Evolutionary conservation across 1,140 invertebrate species (phyloP), one percentile per base, ranked within the genome.

Genomic region (Cyclargus thomasi): DNA sequence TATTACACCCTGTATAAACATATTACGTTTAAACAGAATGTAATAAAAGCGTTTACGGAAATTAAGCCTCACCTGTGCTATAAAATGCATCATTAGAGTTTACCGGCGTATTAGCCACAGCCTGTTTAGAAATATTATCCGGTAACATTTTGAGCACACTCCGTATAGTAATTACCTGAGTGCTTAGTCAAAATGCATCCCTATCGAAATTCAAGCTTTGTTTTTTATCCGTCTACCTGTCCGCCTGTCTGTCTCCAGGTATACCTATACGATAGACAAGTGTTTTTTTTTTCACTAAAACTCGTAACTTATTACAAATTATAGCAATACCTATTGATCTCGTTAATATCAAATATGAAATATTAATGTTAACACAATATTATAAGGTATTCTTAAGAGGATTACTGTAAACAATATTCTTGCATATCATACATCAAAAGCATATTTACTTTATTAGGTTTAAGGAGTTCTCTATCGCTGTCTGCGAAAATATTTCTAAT

Each of bases 121-220:
- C 18, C 35, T 39, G 18, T 39, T 62, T 65, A 64, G 16, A 57
- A 63, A 69, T 47, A 55, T n/a, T 62, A 29, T 29, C 29, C 29
- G 29, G 29, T 7, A 29, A 29, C 29, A 29, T 29, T 4, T 29
- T 29, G 8, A 29, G 29, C 29, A 29, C 29, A 29, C 8, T 0
- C 29, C 8, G 29, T 29, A 3, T 29, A 29, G 5, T 29, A 29
- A 4, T 29, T 29, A 29, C 29, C 5, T 29, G 29, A 5, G 29
- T 0, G 29, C 29, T 29, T 29, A 29, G 29, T 6, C 29, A 23
- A 23, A 23, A 23, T 23, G 23, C 29, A 29, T 29, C 8, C 5
- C 6, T 29, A 6, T 4, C 29, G 5, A 5, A 8, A 7, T 29
- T 3, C 29, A n/a, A n/a, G n/a, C n/a, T n/a, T n/a, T n/a, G n/a